Evolutionary conservation across 2,888 invertebrate genomes (phyloP).

Genomic region (Hypolimnas misippus): DNA sequence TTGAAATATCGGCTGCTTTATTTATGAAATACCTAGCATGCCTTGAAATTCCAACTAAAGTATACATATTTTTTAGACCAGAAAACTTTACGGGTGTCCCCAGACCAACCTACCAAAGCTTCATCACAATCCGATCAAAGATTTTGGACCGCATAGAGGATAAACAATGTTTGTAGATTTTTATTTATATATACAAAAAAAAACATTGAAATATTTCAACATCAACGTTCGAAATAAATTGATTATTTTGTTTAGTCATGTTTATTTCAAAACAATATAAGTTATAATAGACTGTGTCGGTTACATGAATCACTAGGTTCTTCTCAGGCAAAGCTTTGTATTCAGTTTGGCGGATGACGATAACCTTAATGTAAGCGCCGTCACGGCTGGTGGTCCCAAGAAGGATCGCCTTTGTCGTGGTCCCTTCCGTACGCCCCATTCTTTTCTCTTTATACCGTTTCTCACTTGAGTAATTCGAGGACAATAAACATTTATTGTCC

Average conservation of each 20-base stretch:
- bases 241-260: no score
- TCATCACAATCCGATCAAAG: no score
- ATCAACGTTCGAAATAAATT: no score
- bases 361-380: slow-evolving; percentile 83
- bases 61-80: no score
- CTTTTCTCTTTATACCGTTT: slow-evolving; percentile 81
- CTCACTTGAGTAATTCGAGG: slow-evolving; percentile 82
- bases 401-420: slow-evolving; percentile 81
- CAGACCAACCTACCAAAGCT: no score
- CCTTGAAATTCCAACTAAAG: no score
- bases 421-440: slow-evolving; percentile 77
- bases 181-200: background rate
- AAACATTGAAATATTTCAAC: background rate
- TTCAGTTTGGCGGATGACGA: slow-evolving; percentile 82
- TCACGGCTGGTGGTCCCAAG: slow-evolving; percentile 81
- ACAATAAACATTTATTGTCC: slow-evolving; percentile 83
- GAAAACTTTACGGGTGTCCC: no score
- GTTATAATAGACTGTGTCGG: slow-evolving; percentile 61
- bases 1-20: no score
- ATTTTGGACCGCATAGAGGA: no score
- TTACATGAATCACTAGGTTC: slow-evolving; percentile 77
- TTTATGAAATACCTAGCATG: no score
- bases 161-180: no score
- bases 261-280: slow-evolving; percentile 54
- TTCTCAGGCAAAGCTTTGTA: slow-evolving; percentile 73